A percentile compares a stretch with the other conserved stretches of the same genome.
These are phyloP conservation scores for Gastracanthus pulcherrimus DNA, from an alignment of 2,888 invertebrate genomes.

Conservation along the genomic window DNA sequence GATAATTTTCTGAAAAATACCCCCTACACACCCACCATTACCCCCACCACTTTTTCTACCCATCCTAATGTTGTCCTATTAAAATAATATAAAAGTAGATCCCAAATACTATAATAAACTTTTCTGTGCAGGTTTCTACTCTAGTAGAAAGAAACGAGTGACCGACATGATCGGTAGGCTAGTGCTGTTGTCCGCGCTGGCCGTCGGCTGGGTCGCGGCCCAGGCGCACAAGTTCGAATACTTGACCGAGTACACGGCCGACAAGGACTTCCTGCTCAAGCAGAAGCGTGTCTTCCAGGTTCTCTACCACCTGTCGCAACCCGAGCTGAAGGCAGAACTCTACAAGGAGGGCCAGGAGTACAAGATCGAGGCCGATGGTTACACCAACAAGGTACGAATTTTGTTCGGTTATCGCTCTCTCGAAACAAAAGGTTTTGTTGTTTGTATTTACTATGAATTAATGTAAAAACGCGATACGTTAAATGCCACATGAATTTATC, in stretches of 20 bases:
- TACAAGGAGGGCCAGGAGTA: conserved; percentile 68
- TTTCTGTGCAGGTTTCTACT: background rate
- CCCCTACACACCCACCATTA: no score
- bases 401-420: no score
- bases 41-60: no score
- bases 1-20: no score
- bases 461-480: background rate
- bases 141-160: background rate
- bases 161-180: conserved; percentile 62
- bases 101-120: no score
- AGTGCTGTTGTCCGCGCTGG: conserved; percentile 62
- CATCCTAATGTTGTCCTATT: background rate
- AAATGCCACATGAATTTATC: no score
- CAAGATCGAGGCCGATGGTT: conserved; percentile 65
- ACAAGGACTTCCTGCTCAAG: conserved; percentile 68
- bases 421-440: conserved; percentile 68
- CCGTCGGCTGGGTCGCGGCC: conserved; percentile 59
- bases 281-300: conserved; percentile 72
- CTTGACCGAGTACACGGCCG: conserved; percentile 62
- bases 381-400: conserved; percentile 67
- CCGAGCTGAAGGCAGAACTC: conserved; percentile 63
- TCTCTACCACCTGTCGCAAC: conserved; percentile 68
- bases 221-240: conserved; percentile 60
- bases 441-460: no score
- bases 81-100: background rate